Percentiles rank a stretch among this genome's conserved stretches.
These are phyloP conservation scores for Temnothorax unifasciatus DNA, from an alignment of 2,888 invertebrate genomes.

Conservation along the genomic window DNA sequence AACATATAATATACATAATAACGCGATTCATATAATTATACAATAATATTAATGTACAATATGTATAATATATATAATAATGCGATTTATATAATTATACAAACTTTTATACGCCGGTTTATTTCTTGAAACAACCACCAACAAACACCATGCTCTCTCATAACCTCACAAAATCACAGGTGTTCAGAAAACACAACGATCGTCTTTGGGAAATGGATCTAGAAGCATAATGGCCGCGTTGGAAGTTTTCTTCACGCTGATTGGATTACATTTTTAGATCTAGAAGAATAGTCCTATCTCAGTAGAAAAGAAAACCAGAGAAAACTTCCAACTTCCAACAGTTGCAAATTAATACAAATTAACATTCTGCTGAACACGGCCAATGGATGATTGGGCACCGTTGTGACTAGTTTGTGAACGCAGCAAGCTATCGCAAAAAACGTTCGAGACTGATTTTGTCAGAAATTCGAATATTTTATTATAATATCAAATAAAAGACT, in stretches of 20 bases:
- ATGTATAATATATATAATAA: not conserved
- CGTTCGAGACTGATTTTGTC: not conserved
- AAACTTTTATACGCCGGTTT: not conserved
- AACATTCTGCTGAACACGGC: no score
- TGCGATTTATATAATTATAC: slow-evolving; percentile 1
- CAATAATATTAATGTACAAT: not conserved
- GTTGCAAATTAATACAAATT: no score
- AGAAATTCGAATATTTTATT: not conserved
- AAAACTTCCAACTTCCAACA: no score
- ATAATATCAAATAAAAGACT: not conserved
- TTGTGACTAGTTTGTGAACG: not conserved
- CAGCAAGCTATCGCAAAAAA: not conserved
- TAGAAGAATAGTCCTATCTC: no score
- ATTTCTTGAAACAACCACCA: not conserved
- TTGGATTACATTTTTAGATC: no score
- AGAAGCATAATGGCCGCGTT: not conserved
- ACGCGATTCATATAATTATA: not conserved
- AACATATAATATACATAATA: not conserved
- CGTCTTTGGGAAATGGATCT: not conserved
- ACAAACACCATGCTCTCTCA: not conserved
- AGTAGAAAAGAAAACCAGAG: no score
- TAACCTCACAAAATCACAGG: not conserved
- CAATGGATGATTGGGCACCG: not conserved
- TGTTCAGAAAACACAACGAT: not conserved
- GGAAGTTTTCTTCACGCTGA: no score